phyloP scores from a whole-genome alignment of 1,140 invertebrate species.

The Drosophila funebris region DNA sequence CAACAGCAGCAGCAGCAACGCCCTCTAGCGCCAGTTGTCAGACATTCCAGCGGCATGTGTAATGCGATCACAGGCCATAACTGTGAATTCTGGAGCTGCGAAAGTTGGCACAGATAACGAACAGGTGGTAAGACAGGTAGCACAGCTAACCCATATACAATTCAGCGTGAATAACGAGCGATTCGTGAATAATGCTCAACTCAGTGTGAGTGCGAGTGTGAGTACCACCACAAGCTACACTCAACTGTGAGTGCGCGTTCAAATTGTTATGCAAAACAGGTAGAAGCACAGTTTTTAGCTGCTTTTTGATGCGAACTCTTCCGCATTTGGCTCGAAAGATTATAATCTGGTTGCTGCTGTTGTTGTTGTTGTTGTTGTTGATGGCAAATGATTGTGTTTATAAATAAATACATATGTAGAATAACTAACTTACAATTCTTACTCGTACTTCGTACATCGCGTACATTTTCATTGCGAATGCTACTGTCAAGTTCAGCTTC shows the following conservation, averaged over 20 bases:
- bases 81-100: constrained; percentile 4
- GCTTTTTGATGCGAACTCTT: constrained; percentile 33
- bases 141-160: constrained; percentile 30
- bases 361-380: not conserved
- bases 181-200: constrained; percentile 10
- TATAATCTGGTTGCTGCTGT: constrained; percentile 10
- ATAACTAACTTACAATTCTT: not conserved
- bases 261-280: constrained; percentile 68
- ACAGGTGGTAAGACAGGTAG: constrained; percentile 7
- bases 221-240: not conserved
- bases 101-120: not conserved
- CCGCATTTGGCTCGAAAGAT: constrained; percentile 46
- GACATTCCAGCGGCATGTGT: constrained; percentile 15
- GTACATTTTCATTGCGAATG: constrained; percentile 8
- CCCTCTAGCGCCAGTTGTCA: constrained; percentile 14
- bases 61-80: too few relatives aligned
- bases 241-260: constrained; percentile 3
- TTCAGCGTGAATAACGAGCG: not conserved
- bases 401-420: constrained; percentile 27
- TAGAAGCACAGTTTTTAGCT: constrained; percentile 23
- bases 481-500: constrained; percentile 31
- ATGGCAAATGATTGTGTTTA: constrained; percentile 19
- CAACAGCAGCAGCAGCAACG: not conserved
- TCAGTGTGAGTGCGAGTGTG: not conserved
- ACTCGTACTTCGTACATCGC: not conserved